These are phyloP conservation scores for Hapalemur alaotrensis DNA, from an alignment of 2,797 vertebrate species.

Conservation along the genomic window DNA sequence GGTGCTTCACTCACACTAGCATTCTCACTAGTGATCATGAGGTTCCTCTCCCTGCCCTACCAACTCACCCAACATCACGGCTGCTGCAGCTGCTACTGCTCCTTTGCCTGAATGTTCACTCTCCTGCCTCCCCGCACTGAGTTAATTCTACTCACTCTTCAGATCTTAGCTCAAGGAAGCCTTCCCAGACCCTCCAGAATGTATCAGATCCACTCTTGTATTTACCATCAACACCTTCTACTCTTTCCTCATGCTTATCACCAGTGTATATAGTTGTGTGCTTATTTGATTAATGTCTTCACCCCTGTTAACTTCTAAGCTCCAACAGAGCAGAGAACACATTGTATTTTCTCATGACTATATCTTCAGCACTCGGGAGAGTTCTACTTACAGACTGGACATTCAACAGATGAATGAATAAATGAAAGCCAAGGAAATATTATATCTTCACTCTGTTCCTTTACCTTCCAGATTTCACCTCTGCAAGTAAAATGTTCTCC, in stretches of 20 bases:
- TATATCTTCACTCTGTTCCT: background rate
- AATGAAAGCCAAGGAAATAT: background rate
- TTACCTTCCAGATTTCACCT: background rate
- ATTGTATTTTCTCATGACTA: background rate
- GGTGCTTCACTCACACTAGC: background rate
- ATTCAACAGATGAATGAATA: background rate
- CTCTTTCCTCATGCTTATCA: background rate
- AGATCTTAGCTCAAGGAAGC: background rate
- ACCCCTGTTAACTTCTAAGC: background rate
- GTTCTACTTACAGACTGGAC: background rate
- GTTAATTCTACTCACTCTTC: background rate
- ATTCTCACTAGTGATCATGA: background rate
- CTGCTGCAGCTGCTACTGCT: background rate
- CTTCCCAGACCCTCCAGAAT: background rate
- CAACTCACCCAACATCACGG: background rate
- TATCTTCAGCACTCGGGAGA: background rate
- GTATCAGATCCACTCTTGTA: background rate
- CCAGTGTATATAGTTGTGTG: background rate
- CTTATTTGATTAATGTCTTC: background rate
- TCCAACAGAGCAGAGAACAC: background rate
- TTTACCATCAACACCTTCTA: background rate
- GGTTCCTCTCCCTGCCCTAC: too few relatives aligned
- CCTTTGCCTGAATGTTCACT: background rate
- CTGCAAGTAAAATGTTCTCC: background rate
- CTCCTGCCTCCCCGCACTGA: accelerated